Evolutionary conservation across 2,888 invertebrate species (phyloP).

Genomic region (Synergus umbraculus): DNA sequence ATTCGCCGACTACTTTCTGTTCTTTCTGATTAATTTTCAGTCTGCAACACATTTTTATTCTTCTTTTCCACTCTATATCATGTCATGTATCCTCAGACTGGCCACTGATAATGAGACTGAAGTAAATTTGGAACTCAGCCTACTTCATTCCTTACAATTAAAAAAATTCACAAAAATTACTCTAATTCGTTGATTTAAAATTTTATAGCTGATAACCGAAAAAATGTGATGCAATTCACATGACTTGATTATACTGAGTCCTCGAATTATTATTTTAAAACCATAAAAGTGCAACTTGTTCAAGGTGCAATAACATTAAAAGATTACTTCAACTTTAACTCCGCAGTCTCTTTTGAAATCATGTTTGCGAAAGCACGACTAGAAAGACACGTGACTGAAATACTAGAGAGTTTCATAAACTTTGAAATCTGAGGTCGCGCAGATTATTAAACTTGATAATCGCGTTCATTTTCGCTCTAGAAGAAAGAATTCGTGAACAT

Average conservation of each 20-base stretch:
- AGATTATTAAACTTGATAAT: constrained; percentile 37
- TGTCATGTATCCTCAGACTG: too few species aligned
- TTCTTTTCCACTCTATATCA: too few species aligned
- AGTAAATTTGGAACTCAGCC: too few species aligned
- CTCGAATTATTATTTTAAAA: background rate
- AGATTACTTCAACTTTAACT: constrained; percentile 1
- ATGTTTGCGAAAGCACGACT: background rate
- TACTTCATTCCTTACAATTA: too few species aligned
- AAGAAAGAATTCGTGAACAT: constrained; percentile 33
- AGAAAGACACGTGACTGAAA: background rate
- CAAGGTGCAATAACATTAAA: background rate
- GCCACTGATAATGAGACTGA: too few species aligned
- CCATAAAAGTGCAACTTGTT: background rate
- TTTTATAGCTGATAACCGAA: too few species aligned
- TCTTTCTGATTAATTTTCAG: constrained; percentile 17
- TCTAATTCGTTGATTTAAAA: too few species aligned
- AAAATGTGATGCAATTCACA: too few species aligned
- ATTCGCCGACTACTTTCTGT: constrained; percentile 6
- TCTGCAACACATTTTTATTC: background rate
- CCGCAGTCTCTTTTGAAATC: background rate
- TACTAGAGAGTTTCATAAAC: constrained; percentile 19
- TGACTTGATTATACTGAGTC: too few species aligned
- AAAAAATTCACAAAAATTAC: too few species aligned
- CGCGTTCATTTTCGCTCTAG: constrained; percentile 27
- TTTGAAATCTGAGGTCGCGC: background rate